Base-by-base conservation (phyloP, 2,797 vertebrate species). In the Coilia nasus region DNA sequence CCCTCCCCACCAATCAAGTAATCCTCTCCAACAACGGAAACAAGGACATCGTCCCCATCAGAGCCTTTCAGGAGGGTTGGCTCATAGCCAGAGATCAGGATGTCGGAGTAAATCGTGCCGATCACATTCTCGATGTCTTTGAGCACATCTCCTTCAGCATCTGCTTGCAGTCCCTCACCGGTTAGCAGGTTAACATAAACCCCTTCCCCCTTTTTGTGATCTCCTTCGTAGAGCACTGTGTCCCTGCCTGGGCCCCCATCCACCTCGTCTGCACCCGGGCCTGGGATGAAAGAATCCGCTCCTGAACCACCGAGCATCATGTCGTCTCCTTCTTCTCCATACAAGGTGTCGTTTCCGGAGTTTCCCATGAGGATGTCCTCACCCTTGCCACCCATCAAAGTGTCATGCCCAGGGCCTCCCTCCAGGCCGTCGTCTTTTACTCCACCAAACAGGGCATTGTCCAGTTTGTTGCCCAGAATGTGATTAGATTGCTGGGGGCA, bases 141-240 rank as follows among this genome's bases (percentile, higher is more conserved):
- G 83, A 92, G 7, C 28, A 93, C 87, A 21, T 94, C 91, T 0
- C 92, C 91, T 59, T 94, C 91, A 3, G 93, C 91, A 21, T 94
- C 92, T 4, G 90, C 91, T 4, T 88, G 83, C 28, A 31, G 87
- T 19, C 92, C 88, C 62, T 90, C 90, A 41, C 92, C 90, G 0
- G 56, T 90, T 82, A 91, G 80, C 80, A 94, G 84, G 86, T 91
- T 93, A 6, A 93, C 88, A 15, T 91, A 91, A 86, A 92, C 93
- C 7, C 93, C 91, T 85, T 84, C 7, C 12, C 89, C 84, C 4
- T 0, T 92, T 28, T 86, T 0, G 5, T 87, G 89, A 84, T 93
- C 90, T 0, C 92, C 92, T 19, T 71, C 83, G 85, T 93, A 92
- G n/a, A 82, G 0, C 0, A 86, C 83, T 0, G 90, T 90, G 92